Evolutionary conservation across 2,113 vertebrate species (phyloP).

Genomic region (Melospiza melodia): DNA sequence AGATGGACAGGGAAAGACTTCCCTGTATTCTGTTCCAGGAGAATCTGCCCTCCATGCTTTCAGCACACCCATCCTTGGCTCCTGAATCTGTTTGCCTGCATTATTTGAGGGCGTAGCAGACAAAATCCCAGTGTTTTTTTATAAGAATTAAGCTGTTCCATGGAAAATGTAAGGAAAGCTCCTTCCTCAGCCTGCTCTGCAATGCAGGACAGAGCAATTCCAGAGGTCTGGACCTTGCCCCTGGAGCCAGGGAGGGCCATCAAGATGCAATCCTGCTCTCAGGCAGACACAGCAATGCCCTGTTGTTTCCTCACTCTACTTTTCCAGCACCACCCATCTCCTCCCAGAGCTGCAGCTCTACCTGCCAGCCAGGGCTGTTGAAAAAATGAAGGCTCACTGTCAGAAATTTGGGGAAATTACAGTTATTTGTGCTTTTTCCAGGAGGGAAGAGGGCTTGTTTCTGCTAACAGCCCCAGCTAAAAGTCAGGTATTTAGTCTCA

Average conservation of each 20-base stretch:
- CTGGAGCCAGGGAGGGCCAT: not conserved
- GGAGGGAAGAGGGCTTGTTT: not conserved
- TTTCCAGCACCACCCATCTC: not conserved
- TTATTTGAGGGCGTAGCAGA: fast-evolving
- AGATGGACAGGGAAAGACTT: not conserved
- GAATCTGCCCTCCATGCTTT: not conserved
- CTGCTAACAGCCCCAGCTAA: not conserved
- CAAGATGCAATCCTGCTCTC: not conserved
- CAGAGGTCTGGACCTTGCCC: not conserved
- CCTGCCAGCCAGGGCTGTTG: not conserved
- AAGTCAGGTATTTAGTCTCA: not conserved
- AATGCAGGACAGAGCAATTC: not conserved
- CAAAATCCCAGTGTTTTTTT: not conserved
- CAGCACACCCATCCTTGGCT: fast-evolving
- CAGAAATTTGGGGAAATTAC: not conserved
- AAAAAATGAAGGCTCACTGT: not conserved
- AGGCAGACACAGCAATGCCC: not conserved
- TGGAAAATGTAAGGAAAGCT: not conserved
- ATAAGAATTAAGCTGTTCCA: not conserved
- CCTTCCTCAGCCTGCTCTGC: not conserved
- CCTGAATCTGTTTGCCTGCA: not conserved
- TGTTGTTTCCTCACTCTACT: not conserved
- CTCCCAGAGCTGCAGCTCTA: not conserved
- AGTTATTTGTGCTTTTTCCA: not conserved
- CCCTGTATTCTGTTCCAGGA: not conserved